phyloP scores from a whole-genome alignment of 2,113 vertebrate species.

The Acanthisitta chloris region DNA sequence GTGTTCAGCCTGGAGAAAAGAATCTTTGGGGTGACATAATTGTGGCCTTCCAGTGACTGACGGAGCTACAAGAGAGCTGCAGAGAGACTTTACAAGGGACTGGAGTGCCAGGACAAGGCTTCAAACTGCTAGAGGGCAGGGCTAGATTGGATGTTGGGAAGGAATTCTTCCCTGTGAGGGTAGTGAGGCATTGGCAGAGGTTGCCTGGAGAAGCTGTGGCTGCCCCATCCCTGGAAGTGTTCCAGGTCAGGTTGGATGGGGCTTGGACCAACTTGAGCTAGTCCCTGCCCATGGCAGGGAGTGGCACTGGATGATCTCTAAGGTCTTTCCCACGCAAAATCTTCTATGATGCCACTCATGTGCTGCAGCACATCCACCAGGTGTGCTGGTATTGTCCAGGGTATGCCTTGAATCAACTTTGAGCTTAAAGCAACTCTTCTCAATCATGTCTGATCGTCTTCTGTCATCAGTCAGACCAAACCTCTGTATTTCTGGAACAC shows the following conservation, averaged over 20 bases:
- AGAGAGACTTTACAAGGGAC: background rate
- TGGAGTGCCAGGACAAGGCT: background rate
- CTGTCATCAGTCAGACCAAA: background rate
- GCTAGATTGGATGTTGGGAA: fast-evolving
- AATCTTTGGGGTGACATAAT: background rate
- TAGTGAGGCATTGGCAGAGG: background rate
- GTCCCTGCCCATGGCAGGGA: background rate
- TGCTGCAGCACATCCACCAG: background rate
- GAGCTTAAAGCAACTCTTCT: background rate
- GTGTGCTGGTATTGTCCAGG: too few species aligned
- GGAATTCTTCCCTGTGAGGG: background rate
- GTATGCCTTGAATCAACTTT: background rate
- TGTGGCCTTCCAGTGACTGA: background rate
- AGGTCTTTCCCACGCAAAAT: background rate
- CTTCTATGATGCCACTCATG: background rate
- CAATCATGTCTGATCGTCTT: background rate
- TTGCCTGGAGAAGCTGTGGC: background rate
- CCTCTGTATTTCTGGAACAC: background rate
- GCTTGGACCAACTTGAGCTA: background rate
- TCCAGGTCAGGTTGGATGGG: background rate
- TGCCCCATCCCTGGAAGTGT: background rate
- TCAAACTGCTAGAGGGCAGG: background rate
- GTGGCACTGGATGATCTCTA: fast-evolving
- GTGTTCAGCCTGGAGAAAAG: background rate
- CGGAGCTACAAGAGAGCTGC: background rate